Base-by-base conservation (phyloP, 2,797 vertebrate genomes). In the Podarcis siculus region DNA sequence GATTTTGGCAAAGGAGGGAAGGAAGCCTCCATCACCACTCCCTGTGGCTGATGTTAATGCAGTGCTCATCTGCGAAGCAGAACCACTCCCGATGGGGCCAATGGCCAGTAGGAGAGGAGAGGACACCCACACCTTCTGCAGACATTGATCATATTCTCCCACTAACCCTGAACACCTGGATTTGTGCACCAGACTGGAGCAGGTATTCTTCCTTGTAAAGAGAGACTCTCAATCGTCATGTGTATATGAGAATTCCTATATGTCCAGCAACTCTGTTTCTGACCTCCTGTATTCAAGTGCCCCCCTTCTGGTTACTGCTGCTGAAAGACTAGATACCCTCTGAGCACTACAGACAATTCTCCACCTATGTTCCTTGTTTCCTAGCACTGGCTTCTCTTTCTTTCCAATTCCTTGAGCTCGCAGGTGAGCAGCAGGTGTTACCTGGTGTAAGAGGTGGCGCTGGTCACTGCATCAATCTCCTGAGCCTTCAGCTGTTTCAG, bases 401-500 rank as follows among this genome's bases (percentile, higher is more conserved):
- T 49, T 42, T 55, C 45, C 32, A 23, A 25, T 73, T 64, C 49
- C 15, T 79, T 79, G 45, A 23, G 39, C n/a, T 69, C 32, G 19
- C 6, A 82, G 27, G 23, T 35, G 25, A n/a, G 30, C 5, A 3
- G 0, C 0, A 9, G 78, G 8, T 0, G 35, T 1, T 61, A 98
- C 98, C 98, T 97, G 8, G 98, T 98, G 91, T 98, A 98, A 15
- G 98, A 98, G 3, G 98, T 98, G 85, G 98, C 98, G 0, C 98
- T 99, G 87, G 98, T 99, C 76, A 99, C 98, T 0, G 98, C 98
- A 2, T 98, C 97, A 0, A 99, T 98, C 96, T 99, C 98, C 79
- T 97, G 98, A 0, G 98, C 97, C 93, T 99, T 99, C 79, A 99
- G 93, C 84, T 87, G 95, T 91, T 97, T 98, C 88, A 99, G 95